Base-by-base conservation (phyloP, 2,888 invertebrate genomes). In the Tryphoninae sp. region DNA sequence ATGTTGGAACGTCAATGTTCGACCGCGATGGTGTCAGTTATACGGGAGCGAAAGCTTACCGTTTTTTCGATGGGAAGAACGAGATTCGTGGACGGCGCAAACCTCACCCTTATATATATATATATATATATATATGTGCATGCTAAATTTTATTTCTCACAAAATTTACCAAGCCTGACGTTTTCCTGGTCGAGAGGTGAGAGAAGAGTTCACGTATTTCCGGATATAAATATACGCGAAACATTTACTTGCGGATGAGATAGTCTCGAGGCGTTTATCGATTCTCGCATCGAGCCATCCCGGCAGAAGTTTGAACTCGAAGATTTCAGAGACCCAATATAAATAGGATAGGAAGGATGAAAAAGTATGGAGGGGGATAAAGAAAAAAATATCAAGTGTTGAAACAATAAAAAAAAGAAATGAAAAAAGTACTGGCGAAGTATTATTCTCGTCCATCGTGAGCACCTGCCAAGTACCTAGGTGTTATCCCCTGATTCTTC, bases 391-490 rank as follows among this genome's bases (percentile, higher is more conserved):
- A 19, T 19, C 19, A 69, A 40, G n/a, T 22, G 22, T 61, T 45
- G 19, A 58, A 58, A 58, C 16, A 19, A 40, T 64, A 40, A 40
- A 45, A 45, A 16, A 55, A 42, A 16, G 4, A n/a, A 16, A 53
- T 53, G 16, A 19, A 68, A 23, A 45, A 62, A 51, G 16, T 42
- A 19, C 23, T 40, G 23, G 33, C 9, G 11, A 45, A 53, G 55
- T 26, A 51, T 74, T 33, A 78, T 79, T 75, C 81, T 75, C 76
- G 75, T 82, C 72, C 51, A 72, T 76, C 82, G 72, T 77, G 76
- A 79, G 59, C 82, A 82, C 79, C 79, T 82, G 82, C 82, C 76
- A 69, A 82, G 72, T 51, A 68, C 64, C 23, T 40, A 49, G 76
- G 73, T 76, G 69, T 69, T 82, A 79, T 80, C 73, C 73, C 26